Conservation (phyloP, 2,113 vertebrate species). For the Ramphastos sulfuratus region DNA sequence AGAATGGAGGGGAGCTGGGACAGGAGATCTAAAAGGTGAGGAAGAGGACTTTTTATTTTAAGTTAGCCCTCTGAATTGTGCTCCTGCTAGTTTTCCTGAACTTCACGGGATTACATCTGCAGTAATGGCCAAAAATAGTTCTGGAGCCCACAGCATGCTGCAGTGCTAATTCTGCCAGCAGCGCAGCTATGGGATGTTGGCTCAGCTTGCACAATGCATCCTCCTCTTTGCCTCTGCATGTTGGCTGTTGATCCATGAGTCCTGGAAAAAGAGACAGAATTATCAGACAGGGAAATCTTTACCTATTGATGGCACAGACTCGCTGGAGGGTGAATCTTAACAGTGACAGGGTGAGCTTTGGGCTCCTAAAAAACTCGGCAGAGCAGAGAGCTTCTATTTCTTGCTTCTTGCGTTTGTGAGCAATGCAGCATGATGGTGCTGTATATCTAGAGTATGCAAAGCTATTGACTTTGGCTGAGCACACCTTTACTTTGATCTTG, state of each 20-base stretch:
- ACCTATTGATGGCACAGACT: not conserved
- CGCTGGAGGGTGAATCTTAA: not conserved
- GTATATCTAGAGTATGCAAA: fast-evolving
- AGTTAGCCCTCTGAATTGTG: not conserved
- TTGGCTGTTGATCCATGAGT: not conserved
- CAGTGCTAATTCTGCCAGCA: not conserved
- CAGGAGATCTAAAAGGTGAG: not conserved
- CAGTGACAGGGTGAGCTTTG: fast-evolving
- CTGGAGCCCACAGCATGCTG: not conserved
- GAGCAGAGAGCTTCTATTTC: not conserved
- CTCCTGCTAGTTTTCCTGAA: slow-evolving; percentile 16
- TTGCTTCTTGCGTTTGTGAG: fast-evolving
- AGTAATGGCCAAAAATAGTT: slow-evolving; percentile 29
- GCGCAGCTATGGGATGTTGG: not conserved
- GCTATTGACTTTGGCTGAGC: not conserved
- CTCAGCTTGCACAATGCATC: not conserved
- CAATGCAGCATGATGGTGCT: not conserved
- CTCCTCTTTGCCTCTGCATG: not conserved
- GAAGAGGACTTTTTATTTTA: not conserved
- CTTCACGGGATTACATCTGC: not conserved
- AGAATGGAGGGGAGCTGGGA: not conserved
- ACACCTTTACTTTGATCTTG: fast-evolving
- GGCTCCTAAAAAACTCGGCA: not conserved
- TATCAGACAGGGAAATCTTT: not conserved
- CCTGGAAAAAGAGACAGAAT: not conserved